Base-by-base conservation (phyloP, 1,140 invertebrate genomes). In the Drosophila yakuba region DNA sequence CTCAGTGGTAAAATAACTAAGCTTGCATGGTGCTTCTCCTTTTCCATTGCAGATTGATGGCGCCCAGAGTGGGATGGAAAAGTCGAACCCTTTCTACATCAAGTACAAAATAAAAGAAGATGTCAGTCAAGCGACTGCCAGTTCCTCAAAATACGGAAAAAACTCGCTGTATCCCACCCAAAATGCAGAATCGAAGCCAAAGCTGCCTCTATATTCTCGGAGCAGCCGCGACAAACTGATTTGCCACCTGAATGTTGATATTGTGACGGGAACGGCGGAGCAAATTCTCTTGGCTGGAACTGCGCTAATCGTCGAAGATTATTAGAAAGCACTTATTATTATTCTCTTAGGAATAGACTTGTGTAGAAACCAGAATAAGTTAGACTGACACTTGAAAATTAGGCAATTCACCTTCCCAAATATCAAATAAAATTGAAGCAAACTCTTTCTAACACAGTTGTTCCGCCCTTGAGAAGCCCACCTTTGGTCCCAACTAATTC, bases 271-370 rank as follows among this genome's bases (percentile, higher is more conserved):
- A 10, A 64, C 72, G 0, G 10, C 71, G 0, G 80, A 91, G 11
- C 75, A 85, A 11, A 67, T 92, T 28, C 67, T 92, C 5, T 28
- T 92, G 12, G 89, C 92, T 11, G 92, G 92, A 36, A 82, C 86
- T 7, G 91, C 92, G 0, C 51, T 92, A 5, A 90, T 92, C 35
- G 88, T 92, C 2, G 63, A 80, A 6, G 89, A 92, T 54, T 91
- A 71, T 67, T 91, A 61, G 56, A 8, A 43, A 17, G 17, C 17
- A 17, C 17, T 17, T 17, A 17, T 17, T 15, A 6, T 44, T 17
- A 10, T 17, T 3, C 20, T 20, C 20, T 3, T 20, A 2, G 3
- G 10, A 17, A n/a, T 41, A 41, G 8, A 6, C 25, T 4, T 41
- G 5, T 15, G 8, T 8, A 32, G 32, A 3, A 32, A 7, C 32